These are phyloP conservation scores for Notarius lentiginosus DNA, from an alignment of 2,113 vertebrate species.

Conservation along the genomic window DNA sequence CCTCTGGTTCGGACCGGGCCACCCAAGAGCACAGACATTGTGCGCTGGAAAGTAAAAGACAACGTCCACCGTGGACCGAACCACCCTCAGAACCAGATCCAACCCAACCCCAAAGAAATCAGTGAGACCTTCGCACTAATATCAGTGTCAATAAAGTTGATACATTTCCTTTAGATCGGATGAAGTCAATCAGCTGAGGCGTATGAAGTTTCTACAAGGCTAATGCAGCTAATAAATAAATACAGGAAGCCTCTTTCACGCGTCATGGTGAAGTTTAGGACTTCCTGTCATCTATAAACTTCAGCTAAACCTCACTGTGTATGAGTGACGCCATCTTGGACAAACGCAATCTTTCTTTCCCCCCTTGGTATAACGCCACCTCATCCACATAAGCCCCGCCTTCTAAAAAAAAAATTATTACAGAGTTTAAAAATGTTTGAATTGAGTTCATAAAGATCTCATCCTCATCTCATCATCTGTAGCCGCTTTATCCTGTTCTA, in stretches of 20 bases:
- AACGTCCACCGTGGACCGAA: conserved; percentile 81
- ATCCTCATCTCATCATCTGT: too few species aligned
- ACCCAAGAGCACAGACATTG: conserved; percentile 82
- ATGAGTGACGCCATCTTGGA: background rate
- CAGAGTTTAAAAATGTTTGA: background rate
- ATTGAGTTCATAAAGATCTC: background rate
- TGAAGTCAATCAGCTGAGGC: background rate
- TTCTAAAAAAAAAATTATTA: background rate
- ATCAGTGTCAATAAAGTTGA: background rate
- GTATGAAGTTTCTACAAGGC: background rate
- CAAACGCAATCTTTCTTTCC: too few species aligned
- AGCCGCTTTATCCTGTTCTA: too few species aligned
- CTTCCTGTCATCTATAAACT: background rate
- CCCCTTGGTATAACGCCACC: background rate
- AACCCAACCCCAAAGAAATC: conserved; percentile 80
- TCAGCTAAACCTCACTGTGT: background rate
- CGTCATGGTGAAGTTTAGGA: background rate
- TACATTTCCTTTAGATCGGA: background rate
- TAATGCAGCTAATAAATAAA: background rate
- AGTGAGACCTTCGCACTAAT: conserved; percentile 66
- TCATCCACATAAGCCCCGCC: background rate
- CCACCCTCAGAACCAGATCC: conserved; percentile 65
- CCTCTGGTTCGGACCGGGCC: conserved; percentile 86
- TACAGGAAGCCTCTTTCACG: too few species aligned
- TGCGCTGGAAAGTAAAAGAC: conserved; percentile 93